These are phyloP conservation scores for Nothocercus julius DNA, from an alignment of 2,113 vertebrate species.

Conservation along the genomic window DNA sequence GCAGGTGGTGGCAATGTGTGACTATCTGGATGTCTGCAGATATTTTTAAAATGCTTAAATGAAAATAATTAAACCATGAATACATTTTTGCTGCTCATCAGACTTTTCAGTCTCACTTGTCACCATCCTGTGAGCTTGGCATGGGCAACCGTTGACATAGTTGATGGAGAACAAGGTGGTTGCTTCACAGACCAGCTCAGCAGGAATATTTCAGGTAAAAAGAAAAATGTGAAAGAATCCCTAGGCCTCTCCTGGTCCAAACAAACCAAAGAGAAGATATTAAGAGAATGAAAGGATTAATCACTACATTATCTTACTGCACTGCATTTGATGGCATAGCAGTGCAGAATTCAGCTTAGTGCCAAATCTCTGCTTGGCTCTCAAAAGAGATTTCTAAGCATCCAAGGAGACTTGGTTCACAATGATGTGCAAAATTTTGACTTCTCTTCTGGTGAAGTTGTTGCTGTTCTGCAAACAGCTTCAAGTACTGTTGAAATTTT, in stretches of 20 bases:
- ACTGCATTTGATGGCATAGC: neutral
- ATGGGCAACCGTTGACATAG: neutral
- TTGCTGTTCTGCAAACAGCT: neutral
- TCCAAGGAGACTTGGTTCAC: neutral
- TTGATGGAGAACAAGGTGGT: neutral
- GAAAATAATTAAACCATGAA: neutral
- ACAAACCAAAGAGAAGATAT: neutral
- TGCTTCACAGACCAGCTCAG: neutral
- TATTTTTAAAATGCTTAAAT: neutral
- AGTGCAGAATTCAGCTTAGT: neutral
- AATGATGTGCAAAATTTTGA: neutral
- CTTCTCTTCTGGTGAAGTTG: neutral
- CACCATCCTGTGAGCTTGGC: neutral
- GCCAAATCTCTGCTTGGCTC: neutral
- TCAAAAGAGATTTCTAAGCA: neutral
- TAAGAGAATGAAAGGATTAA: neutral
- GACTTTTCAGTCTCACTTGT: neutral
- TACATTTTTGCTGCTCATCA: neutral
- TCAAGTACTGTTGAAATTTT: neutral
- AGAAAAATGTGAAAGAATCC: neutral
- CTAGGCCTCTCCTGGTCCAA: neutral
- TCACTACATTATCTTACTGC: neutral
- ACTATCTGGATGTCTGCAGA: neutral
- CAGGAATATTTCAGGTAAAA: neutral
- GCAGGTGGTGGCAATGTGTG: neutral